phyloP scores from a whole-genome alignment of 2,888 invertebrate genomes.

The Drosophila fulvimacula region DNA sequence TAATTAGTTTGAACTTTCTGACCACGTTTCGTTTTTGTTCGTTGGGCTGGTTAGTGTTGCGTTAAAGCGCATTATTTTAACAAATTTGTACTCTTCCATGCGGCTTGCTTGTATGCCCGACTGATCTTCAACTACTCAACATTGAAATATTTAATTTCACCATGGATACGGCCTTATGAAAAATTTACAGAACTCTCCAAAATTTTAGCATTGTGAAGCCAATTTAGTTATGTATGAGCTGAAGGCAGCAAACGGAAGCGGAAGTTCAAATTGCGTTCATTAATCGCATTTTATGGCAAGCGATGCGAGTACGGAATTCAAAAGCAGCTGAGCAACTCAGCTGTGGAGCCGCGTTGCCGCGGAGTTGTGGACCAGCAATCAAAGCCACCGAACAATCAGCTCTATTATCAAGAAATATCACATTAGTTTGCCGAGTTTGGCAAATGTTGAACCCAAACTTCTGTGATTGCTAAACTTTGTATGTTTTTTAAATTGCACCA shows the following conservation, averaged over 20 bases:
- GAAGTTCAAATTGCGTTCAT: conserved; percentile 57
- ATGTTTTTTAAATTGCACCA: conserved; percentile 67
- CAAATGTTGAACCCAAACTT: conserved; percentile 49
- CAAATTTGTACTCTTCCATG: conserved; percentile 18
- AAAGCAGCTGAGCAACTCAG: conserved; percentile 34
- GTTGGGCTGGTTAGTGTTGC: conserved; percentile 83
- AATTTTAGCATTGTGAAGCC: conserved; percentile 6
- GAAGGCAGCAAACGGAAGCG: conserved; percentile 37
- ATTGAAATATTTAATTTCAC: conserved; percentile 7
- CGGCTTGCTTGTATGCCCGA: neutral
- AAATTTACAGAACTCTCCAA: conserved; percentile 9
- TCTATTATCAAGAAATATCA: conserved; percentile 65
- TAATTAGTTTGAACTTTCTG: conserved; percentile 84
- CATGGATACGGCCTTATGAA: neutral
- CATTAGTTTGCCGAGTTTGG: conserved; percentile 58
- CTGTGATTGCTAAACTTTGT: conserved; percentile 51
- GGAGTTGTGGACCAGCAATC: conserved; percentile 12
- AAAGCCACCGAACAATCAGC: conserved; percentile 44
- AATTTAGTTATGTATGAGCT: conserved; percentile 26
- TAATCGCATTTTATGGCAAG: conserved; percentile 53
- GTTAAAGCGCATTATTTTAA: conserved; percentile 71
- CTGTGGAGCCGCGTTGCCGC: neutral
- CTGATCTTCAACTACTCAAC: conserved; percentile 13
- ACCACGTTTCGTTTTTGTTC: conserved; percentile 83
- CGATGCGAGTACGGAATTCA: conserved; percentile 43